Conservation (phyloP, 2,113 vertebrate species). For the Formicarius rufipectus region DNA sequence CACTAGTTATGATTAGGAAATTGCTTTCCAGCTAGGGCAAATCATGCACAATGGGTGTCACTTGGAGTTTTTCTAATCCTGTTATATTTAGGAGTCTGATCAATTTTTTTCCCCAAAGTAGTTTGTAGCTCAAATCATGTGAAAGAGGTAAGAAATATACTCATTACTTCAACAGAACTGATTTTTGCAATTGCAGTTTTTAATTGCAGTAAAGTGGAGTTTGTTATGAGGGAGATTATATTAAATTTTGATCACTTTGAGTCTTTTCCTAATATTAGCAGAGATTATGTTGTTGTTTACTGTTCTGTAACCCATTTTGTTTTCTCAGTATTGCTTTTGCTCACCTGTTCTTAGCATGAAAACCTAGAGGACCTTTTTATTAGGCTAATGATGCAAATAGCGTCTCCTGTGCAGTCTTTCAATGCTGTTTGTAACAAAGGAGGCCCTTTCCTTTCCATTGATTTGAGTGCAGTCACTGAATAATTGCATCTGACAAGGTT, state of each 20-base stretch:
- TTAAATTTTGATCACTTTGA: not conserved
- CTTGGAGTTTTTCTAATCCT: not conserved
- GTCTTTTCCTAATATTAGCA: not conserved
- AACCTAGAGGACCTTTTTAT: not conserved
- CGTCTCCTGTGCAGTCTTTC: not conserved
- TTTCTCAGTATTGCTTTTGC: not conserved
- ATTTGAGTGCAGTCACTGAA: not conserved
- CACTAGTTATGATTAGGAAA: not conserved
- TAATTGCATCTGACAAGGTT: slow-evolving; percentile 35
- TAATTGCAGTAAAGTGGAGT: not conserved
- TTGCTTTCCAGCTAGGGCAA: not conserved
- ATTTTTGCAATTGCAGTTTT: not conserved
- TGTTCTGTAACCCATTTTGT: not conserved
- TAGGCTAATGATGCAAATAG: not conserved
- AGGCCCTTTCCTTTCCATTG: not conserved
- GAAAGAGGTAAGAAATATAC: not conserved
- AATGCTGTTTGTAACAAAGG: not conserved
- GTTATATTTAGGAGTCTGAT: not conserved
- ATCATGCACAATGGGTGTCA: not conserved
- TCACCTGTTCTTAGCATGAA: not conserved
- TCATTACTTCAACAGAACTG: not conserved
- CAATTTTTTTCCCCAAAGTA: not conserved
- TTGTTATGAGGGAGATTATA: not conserved
- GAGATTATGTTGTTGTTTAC: not conserved
- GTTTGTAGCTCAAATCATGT: rapidly evolving